These are phyloP conservation scores for Barnardius zonarius DNA, from an alignment of 2,113 vertebrate genomes.

Conservation along the genomic window DNA sequence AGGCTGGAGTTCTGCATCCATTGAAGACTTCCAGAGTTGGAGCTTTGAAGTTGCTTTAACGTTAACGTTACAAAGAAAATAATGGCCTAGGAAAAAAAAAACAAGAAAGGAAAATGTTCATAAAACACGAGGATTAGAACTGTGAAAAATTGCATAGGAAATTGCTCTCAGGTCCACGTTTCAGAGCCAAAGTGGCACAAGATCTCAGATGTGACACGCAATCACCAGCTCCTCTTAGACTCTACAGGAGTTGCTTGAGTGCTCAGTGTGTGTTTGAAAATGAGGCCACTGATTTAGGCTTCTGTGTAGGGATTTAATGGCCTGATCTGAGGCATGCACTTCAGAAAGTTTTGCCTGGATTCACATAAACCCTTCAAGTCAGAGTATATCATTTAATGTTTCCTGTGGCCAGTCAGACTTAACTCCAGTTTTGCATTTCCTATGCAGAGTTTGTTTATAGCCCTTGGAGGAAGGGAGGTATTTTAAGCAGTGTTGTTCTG, in stretches of 20 bases:
- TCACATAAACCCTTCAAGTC: conserved; percentile 7
- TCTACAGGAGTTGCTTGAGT: background rate
- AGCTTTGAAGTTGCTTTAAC: conserved; percentile 5
- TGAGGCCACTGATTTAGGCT: background rate
- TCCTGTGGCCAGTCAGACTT: background rate
- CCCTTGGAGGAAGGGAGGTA: background rate
- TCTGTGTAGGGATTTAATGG: conserved; percentile 20
- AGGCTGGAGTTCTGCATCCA: background rate
- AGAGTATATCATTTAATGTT: background rate
- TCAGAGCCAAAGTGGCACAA: background rate
- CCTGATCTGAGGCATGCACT: conserved; percentile 19
- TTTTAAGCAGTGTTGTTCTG: background rate
- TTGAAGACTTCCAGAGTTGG: conserved; percentile 22
- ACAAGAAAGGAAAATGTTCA: background rate
- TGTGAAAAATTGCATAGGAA: conserved; percentile 10
- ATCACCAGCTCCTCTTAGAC: background rate
- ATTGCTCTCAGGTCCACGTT: conserved; percentile 6
- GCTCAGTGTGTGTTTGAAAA: conserved; percentile 46
- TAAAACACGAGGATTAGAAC: background rate
- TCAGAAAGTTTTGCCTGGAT: conserved; percentile 36
- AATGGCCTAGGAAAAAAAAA: background rate
- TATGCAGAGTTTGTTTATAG: background rate
- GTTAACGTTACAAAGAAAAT: background rate
- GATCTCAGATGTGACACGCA: conserved; percentile 42
- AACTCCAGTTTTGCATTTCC: background rate